Percentiles rank a stretch among this genome's conserved stretches.
These are phyloP conservation scores for Pedionomus torquatus DNA, from an alignment of 2,113 vertebrate genomes.

Conservation along the genomic window DNA sequence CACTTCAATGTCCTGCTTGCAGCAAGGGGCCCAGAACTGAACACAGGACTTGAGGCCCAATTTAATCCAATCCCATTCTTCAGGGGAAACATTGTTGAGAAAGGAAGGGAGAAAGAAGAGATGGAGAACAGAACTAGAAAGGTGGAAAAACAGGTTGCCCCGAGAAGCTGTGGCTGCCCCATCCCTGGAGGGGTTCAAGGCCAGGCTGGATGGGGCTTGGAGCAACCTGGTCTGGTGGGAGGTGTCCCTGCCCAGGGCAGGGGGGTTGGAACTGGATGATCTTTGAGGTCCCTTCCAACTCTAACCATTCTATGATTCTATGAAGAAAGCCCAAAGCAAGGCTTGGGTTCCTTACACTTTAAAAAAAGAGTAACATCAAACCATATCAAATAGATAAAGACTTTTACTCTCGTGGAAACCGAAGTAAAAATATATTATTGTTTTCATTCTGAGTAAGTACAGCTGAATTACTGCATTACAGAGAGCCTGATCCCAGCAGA, in stretches of 20 bases:
- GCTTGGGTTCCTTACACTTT: neutral
- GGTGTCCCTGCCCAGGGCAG: too few relatives aligned
- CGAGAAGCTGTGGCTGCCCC: too few relatives aligned
- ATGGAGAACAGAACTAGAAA: neutral
- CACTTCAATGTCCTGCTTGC: too few relatives aligned
- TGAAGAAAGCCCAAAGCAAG: neutral
- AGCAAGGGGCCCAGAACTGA: too few relatives aligned
- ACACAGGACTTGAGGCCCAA: too few relatives aligned
- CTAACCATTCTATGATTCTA: too few relatives aligned
- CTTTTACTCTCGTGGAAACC: neutral
- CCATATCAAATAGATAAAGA: accelerated
- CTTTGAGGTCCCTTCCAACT: too few relatives aligned
- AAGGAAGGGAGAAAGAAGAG: neutral
- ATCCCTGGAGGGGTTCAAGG: too few relatives aligned
- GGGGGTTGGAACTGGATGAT: too few relatives aligned
- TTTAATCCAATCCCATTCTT: neutral
- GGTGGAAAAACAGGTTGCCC: too few relatives aligned
- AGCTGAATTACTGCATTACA: neutral
- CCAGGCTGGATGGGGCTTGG: too few relatives aligned
- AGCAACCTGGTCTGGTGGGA: too few relatives aligned
- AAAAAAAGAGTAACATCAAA: neutral
- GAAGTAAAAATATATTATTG: neutral
- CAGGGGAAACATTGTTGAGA: neutral
- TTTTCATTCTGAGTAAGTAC: neutral
- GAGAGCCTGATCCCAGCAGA: neutral